phyloP scores from a whole-genome alignment of 2,113 vertebrate genomes.

The Alouatta palliata region DNA sequence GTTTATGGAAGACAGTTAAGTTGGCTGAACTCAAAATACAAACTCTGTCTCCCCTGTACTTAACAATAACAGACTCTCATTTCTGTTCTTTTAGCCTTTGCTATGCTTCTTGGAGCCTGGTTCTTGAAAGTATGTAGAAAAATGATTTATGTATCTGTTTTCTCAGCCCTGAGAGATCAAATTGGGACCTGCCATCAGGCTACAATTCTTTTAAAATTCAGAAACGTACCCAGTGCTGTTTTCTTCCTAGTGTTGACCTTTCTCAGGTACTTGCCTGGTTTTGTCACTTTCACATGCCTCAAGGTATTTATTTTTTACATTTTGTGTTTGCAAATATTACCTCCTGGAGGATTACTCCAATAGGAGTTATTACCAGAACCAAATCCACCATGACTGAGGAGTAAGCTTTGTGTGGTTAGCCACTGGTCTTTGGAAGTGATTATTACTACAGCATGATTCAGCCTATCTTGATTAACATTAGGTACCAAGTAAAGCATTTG shows the following conservation, averaged over 20 bases:
- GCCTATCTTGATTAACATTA: not conserved
- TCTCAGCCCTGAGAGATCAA: not conserved
- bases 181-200: not conserved
- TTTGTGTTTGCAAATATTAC: not conserved
- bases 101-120: not conserved
- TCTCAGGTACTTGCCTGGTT: not conserved
- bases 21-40: not conserved
- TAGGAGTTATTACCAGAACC: not conserved
- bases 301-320: not conserved
- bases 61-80: not conserved
- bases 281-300: not conserved
- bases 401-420: not conserved
- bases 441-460: not conserved
- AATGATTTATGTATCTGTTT: not conserved
- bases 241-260: not conserved
- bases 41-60: not conserved
- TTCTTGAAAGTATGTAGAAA: not conserved
- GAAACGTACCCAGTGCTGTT: not conserved
- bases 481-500: not conserved
- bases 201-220: not conserved
- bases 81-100: not conserved
- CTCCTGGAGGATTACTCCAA: not conserved
- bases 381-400: not conserved
- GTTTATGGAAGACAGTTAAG: not conserved
- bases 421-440: not conserved